Evolutionary conservation across 1,140 invertebrate genomes (phyloP), one percentile per base, ranked within the genome.

Genomic region (Hyphantria cunea): DNA sequence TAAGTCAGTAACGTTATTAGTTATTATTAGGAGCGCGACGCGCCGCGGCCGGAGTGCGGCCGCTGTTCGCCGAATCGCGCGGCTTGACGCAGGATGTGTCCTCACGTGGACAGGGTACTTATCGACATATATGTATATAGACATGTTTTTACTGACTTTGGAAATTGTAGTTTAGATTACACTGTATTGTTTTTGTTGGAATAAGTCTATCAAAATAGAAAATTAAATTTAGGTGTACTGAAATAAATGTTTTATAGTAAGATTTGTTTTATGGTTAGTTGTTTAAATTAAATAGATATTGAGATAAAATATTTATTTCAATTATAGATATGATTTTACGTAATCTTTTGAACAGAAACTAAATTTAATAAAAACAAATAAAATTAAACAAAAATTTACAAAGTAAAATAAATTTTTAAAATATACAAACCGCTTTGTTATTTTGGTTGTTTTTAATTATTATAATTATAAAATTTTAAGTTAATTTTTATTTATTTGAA

Each of bases 61-160:
- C 17, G 34, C 17, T 9, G 25, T 60, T 60, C 59, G 59, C 49
- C 59, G 59, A 52, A 52, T 11, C 63, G 53, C 62, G 61, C 52
- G 47, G 34, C 55, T 58, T 32, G 31, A 44, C 60, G 52, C 56
- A 66, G 64, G 65, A 67, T 62, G 65, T 53, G 50, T 49, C 39
- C 25, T 47, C 39, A 62, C 65, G 65, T 67, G 65, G 64, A 3
- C 12, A 32, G 65, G 17, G 52, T 62, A 53, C 54, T 64, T 58
- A 64, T 64, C 17, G 15, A 49, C 15, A 44, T 8, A 56, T 50
- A 42, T 49, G 9, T 54, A 63, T 48, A 31, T 54, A 39, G 41
- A 31, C 52, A 33, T 48, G 47, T 49, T 56, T 56, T 48, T 3
- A 49, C 37, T 6, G 44, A 58, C 12, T 48, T 42, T 5, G 12